Evolutionary conservation across 1,140 invertebrate genomes (phyloP).

Genomic region (Grapholita molesta): DNA sequence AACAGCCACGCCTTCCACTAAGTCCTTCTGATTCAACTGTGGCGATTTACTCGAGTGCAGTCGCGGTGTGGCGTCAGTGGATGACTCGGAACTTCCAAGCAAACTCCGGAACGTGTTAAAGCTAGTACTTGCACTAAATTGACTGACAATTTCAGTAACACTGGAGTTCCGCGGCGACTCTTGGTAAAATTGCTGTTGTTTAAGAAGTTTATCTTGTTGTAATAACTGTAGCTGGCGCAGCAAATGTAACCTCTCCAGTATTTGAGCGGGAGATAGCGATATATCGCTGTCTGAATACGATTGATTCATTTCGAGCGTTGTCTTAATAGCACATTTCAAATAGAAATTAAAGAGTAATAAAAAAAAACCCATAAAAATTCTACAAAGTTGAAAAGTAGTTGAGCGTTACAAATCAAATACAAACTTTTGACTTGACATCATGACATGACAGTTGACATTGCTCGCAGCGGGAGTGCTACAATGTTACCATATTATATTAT

Average conservation of each 20-base stretch:
- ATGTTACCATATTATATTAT: neutral
- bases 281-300: conserved; percentile 63
- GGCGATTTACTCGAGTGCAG: conserved; percentile 24
- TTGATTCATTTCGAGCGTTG: conserved; percentile 47
- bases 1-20: conserved; percentile 61
- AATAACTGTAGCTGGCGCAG: conserved; percentile 59
- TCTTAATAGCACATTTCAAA: neutral
- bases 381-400: neutral
- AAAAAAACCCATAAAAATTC: neutral
- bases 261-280: conserved; percentile 62
- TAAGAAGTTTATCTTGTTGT: conserved; percentile 64
- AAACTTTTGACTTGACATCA: conserved; percentile 13
- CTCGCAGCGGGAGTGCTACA: too few relatives aligned
- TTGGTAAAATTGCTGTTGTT: conserved; percentile 55
- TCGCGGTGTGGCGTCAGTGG: conserved; percentile 34
- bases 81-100: conserved; percentile 43
- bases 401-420: conserved; percentile 8
- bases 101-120: conserved; percentile 67
- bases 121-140: conserved; percentile 66
- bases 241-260: conserved; percentile 63
- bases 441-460: neutral
- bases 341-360: neutral
- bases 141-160: conserved; percentile 66
- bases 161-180: conserved; percentile 53
- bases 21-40: conserved; percentile 41